Conservation (phyloP, 2,888 invertebrate species). For the Flexamia atlantica region DNA sequence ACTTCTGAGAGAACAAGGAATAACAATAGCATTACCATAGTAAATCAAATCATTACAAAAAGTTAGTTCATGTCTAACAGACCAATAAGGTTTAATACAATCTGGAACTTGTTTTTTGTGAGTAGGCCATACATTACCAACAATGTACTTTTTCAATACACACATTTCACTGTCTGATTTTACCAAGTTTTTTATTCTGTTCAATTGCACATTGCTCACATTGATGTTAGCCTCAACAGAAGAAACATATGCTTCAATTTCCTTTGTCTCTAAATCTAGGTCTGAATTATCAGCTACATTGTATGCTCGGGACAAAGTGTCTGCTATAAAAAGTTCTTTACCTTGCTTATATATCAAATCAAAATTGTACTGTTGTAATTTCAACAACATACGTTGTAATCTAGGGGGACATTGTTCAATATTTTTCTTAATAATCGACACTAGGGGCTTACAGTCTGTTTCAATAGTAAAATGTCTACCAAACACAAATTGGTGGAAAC, state of each 20-base stretch:
- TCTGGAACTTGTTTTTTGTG: slow-evolving; percentile 16
- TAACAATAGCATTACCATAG: neutral
- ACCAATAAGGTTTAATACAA: slow-evolving; percentile 6
- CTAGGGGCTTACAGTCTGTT: slow-evolving; percentile 50
- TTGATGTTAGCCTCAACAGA: neutral
- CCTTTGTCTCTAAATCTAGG: neutral
- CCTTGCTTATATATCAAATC: slow-evolving; percentile 15
- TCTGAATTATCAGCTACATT: neutral
- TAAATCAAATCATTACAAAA: slow-evolving; percentile 15
- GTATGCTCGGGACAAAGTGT: slow-evolving; percentile 9
- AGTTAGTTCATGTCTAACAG: slow-evolving; percentile 13
- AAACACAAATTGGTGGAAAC: slow-evolving; percentile 55
- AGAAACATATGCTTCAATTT: slow-evolving; percentile 22
- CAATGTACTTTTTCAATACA: slow-evolving; percentile 5
- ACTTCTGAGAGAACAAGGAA: neutral
- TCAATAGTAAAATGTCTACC: slow-evolving; percentile 28
- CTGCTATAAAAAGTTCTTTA: slow-evolving; percentile 25
- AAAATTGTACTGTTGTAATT: slow-evolving; percentile 27
- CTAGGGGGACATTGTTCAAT: slow-evolving; percentile 29
- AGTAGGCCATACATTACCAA: slow-evolving; percentile 1
- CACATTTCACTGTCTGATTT: slow-evolving; percentile 19
- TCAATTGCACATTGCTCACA: neutral
- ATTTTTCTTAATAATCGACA: slow-evolving; percentile 48
- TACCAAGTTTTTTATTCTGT: neutral
- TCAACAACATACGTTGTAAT: slow-evolving; percentile 12